Conservation (phyloP, 1,140 invertebrate genomes). For the Mylabris phalerata region DNA sequence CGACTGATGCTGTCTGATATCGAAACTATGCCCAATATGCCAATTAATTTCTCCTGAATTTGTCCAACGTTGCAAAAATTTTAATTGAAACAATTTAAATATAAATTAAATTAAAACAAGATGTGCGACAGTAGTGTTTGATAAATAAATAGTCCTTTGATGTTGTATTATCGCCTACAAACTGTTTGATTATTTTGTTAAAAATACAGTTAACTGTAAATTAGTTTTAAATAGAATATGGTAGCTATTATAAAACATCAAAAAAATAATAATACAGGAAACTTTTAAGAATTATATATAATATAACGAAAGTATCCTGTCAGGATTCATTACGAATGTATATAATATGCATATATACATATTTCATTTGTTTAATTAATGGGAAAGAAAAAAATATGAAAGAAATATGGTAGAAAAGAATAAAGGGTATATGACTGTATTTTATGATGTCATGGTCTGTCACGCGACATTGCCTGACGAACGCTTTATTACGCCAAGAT, state of each 20-base stretch:
- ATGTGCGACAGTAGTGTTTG: conserved; percentile 4
- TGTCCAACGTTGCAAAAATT: conserved; percentile 5
- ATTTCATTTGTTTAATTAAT: conserved; percentile 32
- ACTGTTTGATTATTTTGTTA: too few species aligned
- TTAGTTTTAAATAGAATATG: background rate
- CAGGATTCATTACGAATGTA: conserved; percentile 18
- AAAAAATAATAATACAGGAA: background rate
- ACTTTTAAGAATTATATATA: background rate
- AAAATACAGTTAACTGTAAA: background rate
- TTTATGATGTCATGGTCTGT: conserved; percentile 32
- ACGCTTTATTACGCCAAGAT: conserved; percentile 27
- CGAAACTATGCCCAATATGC: conserved; percentile 9
- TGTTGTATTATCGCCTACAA: too few species aligned
- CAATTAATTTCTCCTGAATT: conserved; percentile 13
- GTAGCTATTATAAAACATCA: background rate
- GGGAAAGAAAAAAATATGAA: conserved; percentile 22
- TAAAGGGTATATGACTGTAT: conserved; percentile 31
- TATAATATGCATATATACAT: conserved; percentile 19
- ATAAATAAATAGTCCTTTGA: conserved; percentile 10
- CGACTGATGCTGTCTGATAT: conserved; percentile 6
- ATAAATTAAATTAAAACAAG: conserved; percentile 15
- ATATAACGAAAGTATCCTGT: conserved; percentile 1
- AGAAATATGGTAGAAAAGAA: conserved; percentile 26
- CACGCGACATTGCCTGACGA: conserved; percentile 31
- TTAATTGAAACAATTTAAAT: conserved; percentile 16